phyloP scores from a whole-genome alignment of 2,888 invertebrate genomes.

The Ligdia adustata region DNA sequence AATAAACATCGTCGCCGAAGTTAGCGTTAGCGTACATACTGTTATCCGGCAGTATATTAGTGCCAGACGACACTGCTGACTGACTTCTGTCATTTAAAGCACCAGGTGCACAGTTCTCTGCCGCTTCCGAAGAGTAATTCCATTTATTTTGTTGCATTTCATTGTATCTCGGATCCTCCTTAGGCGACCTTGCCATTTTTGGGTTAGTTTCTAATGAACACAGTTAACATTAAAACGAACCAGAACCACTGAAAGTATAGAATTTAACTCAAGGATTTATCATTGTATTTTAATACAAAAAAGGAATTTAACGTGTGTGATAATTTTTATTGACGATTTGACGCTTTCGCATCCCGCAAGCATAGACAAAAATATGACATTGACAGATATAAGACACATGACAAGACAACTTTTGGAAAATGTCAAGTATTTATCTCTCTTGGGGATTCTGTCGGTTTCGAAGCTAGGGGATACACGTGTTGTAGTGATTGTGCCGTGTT shows the following conservation, averaged over 20 bases:
- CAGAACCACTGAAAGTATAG: slow-evolving; percentile 38
- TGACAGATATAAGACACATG: slow-evolving; percentile 1
- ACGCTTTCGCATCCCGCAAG: slow-evolving; percentile 35
- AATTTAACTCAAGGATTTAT: slow-evolving; percentile 62
- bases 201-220: slow-evolving; percentile 56
- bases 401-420: not conserved
- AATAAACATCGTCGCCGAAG: slow-evolving; percentile 68
- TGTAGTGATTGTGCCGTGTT: no score
- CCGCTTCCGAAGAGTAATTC: slow-evolving; percentile 72
- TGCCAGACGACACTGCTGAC: slow-evolving; percentile 54
- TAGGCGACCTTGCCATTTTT: slow-evolving; percentile 82
- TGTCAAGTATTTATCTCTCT: no score
- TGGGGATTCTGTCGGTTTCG: no score
- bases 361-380: slow-evolving; percentile 7
- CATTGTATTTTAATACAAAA: slow-evolving; percentile 59
- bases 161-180: slow-evolving; percentile 76
- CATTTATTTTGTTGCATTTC: slow-evolving; percentile 75
- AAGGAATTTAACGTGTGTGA: slow-evolving; percentile 63
- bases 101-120: slow-evolving; percentile 67
- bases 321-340: slow-evolving; percentile 66
- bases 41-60: slow-evolving; percentile 61
- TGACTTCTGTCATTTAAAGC: slow-evolving; percentile 63
- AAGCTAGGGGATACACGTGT: no score
- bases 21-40: slow-evolving; percentile 64
- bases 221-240: slow-evolving; percentile 48